Evolutionary conservation across 2,888 invertebrate species (phyloP), one percentile per base, ranked within the genome.

Genomic region (Drosophila suboccidentalis): DNA sequence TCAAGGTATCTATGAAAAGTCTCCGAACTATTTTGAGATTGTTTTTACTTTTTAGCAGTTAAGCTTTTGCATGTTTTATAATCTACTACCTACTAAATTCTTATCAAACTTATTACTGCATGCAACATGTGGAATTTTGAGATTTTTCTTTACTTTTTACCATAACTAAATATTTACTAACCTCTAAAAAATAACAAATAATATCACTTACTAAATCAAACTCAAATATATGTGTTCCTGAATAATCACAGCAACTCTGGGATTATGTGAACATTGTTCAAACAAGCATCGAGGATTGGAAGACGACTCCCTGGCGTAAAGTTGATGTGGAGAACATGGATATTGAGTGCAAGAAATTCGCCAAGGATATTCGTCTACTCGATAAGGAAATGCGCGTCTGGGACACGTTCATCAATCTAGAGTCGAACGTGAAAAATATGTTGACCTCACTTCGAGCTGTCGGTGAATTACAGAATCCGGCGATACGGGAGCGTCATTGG

Each of bases 251-350:
- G 95, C 97, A 97, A 95, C 94, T 99, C 11, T 99, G 99, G 99
- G 98, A 99, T 93, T 98, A 98, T 91, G 96, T 97, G 10, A 95
- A 95, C 89, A 97, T 98, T 79, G 98, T 99, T 2, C 95, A 95
- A 80, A 97, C 97, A 4, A 96, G 97, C 90, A 97, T 99, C 67
- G 97, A 98, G 89, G 98, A 98, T 91, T 99, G 99, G 99, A 98
- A 98, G 93, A 98, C 97, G 1, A 98, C 98, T 0, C 97, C 97
- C 0, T 99, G 99, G 99, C 95, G 97, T 63, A 97, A 98, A 92
- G 98, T 99, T 71, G 98, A 99, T 91, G 98, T 98, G 43, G 99
- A 99, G 93, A 98, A 98, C 90, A 98, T 99, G 98, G 99, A 99
- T 90, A 97, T 98, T 82, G 98, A 99, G 93, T 98, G 98, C 92